Evolutionary conservation across 2,888 invertebrate genomes (phyloP).

Genomic region (Eristalinus aeneus): DNA sequence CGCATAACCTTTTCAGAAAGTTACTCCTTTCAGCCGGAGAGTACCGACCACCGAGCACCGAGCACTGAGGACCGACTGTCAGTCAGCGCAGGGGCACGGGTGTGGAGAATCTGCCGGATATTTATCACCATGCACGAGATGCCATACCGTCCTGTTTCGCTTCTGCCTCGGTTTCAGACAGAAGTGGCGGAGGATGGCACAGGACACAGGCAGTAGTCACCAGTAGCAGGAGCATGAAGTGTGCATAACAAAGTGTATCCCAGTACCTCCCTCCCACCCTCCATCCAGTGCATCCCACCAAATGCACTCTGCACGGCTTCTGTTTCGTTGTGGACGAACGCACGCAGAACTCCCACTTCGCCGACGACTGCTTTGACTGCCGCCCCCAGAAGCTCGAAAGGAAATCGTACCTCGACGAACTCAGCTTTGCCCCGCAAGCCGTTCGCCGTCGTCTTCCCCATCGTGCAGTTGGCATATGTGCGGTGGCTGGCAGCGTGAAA

Average conservation of each 20-base stretch:
- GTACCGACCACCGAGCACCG: neutral
- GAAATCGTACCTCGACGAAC: conserved; percentile 4
- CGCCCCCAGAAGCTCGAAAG: conserved; percentile 4
- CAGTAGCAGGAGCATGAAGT: neutral
- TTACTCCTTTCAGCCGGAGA: conserved; percentile 25
- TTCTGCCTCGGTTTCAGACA: neutral
- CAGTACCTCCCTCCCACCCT: neutral
- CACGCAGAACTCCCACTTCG: conserved; percentile 8
- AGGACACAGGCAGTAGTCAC: neutral
- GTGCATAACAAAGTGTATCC: conserved; percentile 41
- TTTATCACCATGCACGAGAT: conserved; percentile 25
- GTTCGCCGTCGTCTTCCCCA: neutral
- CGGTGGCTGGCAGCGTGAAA: conserved; percentile 73
- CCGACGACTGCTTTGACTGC: conserved; percentile 25
- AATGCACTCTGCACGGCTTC: conserved; percentile 7
- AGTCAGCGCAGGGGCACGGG: conserved; percentile 19
- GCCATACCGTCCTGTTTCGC: neutral
- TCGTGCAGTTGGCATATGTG: conserved; percentile 10
- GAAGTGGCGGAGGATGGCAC: neutral
- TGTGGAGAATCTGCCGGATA: conserved; percentile 24
- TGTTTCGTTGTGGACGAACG: conserved; percentile 29
- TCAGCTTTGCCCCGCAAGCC: neutral
- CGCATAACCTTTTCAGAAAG: conserved; percentile 42
- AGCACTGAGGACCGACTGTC: conserved; percentile 4
- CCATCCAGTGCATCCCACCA: neutral